Evolutionary conservation across 2,113 vertebrate genomes (phyloP), one percentile per base, ranked within the genome.

Genomic region (Diphyllodes magnificus): DNA sequence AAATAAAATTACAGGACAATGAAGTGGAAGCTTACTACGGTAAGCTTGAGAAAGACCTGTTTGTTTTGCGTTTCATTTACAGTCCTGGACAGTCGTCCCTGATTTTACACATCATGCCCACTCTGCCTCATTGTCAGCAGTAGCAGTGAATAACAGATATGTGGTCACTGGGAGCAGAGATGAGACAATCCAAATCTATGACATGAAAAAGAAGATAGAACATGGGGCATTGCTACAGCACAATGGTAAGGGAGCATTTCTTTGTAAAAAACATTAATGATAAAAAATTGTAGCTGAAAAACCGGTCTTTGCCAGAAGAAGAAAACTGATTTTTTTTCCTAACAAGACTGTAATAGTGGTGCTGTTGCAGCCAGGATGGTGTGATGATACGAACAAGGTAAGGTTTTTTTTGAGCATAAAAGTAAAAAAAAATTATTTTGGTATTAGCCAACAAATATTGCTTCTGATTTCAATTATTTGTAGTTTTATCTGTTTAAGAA

Each of bases 131-230:
- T 86, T 99, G 82, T 98, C 99, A 1, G 97, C 97, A 0, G 97
- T 99, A 60, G 98, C 99, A 4, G 97, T 98, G 60, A 99, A 98
- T 49, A 98, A 98, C 91, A 98, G 98, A 91, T 99, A 98, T 8
- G 98, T 99, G 3, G 99, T 99, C 35, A 99, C 99, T 6, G 99
- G 99, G 33, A 99, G 99, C 98, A 99, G 97, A 97, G 99, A 99
- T 97, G 99, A 99, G 97, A 99, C 99, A 5, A 99, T 99, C n/a
- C 99, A 99, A 78, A 98, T 99, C 65, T 99, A 99, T 84, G 98
- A 99, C 82, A 98, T 99, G 99, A 99, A 98, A 95, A 99, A 99
- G 93, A 99, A 97, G 70, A 86, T 80, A 13, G 99, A 99, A 75
- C 98, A 99, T 6, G 99, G 99, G 7, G 97, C 98, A 1, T 64